A percentile compares a stretch with the other conserved stretches of the same genome.
These are phyloP conservation scores for Dendrocincla tyrannina DNA, from an alignment of 2,797 vertebrate species.

Conservation along the genomic window DNA sequence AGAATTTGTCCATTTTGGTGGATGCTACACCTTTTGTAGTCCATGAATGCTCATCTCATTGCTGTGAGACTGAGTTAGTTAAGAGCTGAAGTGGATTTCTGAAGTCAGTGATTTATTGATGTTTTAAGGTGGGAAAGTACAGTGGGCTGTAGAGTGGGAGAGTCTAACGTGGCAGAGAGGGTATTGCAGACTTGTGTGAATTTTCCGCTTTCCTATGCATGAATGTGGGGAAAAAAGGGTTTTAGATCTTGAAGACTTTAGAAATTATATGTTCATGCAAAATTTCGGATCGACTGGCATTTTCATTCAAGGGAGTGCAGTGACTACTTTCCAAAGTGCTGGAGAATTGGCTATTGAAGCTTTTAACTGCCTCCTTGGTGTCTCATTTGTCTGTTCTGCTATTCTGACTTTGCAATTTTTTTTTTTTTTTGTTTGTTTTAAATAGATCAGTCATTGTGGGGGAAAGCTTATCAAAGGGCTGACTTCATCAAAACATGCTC, in stretches of 20 bases:
- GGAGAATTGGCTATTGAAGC: not conserved
- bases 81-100: not conserved
- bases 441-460: conserved; percentile 90
- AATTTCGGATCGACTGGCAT: not conserved
- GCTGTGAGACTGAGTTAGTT: not conserved
- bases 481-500: conserved; percentile 83
- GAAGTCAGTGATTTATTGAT: not conserved
- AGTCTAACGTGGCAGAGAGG: not conserved
- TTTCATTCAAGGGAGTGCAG: not conserved
- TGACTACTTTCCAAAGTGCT: not conserved
- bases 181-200: not conserved
- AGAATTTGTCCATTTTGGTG: not conserved
- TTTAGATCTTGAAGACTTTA: not conserved
- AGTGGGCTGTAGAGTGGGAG: not conserved
- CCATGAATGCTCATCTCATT: not conserved
- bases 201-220: not conserved
- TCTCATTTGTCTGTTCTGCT: not conserved
- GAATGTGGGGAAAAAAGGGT: accelerated
- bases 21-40: not conserved
- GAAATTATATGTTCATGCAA: not conserved
- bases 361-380: not conserved
- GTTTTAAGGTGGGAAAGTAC: not conserved
- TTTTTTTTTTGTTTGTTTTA: not conserved
- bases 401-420: not conserved
- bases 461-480: conserved; percentile 87